Conservation (phyloP, 1,140 invertebrate genomes). For the Zaprionus tsacasi region DNA sequence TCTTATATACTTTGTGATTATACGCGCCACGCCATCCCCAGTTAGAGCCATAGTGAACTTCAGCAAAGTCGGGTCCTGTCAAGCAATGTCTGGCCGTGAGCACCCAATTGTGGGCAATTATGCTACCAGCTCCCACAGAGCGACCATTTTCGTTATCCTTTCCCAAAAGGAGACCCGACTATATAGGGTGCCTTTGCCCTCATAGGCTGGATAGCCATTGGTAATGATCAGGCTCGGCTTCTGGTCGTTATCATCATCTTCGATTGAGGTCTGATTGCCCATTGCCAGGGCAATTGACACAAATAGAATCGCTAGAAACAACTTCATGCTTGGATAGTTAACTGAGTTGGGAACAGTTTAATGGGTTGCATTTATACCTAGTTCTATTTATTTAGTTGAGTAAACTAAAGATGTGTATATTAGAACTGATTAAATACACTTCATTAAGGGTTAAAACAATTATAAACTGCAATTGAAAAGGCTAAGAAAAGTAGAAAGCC, state of each 20-base stretch:
- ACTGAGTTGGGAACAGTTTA: background rate
- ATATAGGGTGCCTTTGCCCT: slow-evolving; percentile 85
- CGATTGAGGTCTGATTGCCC: background rate
- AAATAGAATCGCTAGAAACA: background rate
- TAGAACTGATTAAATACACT: background rate
- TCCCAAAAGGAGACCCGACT: slow-evolving; percentile 80
- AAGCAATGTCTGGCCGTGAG: slow-evolving; percentile 87
- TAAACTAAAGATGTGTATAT: background rate
- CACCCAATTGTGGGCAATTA: slow-evolving; percentile 86
- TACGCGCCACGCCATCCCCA: slow-evolving; percentile 41
- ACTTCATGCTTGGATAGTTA: background rate
- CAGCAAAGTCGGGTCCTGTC: slow-evolving; percentile 42
- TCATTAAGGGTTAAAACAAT: background rate
- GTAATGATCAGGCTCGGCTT: slow-evolving; percentile 36
- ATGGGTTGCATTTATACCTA: background rate
- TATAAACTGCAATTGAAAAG: background rate
- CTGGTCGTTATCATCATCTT: background rate
- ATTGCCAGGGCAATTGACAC: slow-evolving; percentile 8
- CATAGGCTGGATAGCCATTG: slow-evolving; percentile 46
- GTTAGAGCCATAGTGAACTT: slow-evolving; percentile 69
- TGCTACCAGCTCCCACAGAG: slow-evolving; percentile 85
- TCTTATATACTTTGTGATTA: slow-evolving; percentile 42
- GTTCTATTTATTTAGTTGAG: background rate
- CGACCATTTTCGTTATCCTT: slow-evolving; percentile 54
- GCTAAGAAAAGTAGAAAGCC: background rate